Percentiles rank a stretch among this genome's conserved stretches.
phyloP scores from a whole-genome alignment of 2,888 invertebrate species.

The Brachycybe producta region DNA sequence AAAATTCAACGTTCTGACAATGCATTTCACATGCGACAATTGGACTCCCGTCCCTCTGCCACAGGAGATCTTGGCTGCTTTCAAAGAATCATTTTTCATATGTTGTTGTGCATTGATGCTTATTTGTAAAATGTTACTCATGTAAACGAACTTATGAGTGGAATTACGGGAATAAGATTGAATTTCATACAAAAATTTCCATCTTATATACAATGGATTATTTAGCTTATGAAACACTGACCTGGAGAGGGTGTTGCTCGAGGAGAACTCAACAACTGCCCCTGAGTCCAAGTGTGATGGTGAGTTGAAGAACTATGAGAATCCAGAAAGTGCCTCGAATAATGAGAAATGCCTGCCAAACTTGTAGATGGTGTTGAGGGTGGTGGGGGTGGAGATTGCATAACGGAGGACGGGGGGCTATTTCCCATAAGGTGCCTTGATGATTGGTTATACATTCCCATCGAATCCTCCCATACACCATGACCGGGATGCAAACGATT shows the following conservation, averaged over 20 bases:
- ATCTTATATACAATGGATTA: no score
- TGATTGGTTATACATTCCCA: slow-evolving; percentile 18
- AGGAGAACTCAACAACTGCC: slow-evolving; percentile 16
- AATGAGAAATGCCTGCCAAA: slow-evolving; percentile 4
- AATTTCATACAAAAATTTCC: no score
- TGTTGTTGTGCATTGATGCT: no score
- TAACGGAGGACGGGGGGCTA: slow-evolving; percentile 16
- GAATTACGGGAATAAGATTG: no score
- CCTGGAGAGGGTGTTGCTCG: slow-evolving; percentile 20
- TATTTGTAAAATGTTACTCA: no score
- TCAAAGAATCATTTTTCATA: no score
- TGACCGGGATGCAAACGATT: slow-evolving; percentile 15
- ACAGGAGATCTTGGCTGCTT: no score
- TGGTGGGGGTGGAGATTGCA: slow-evolving; percentile 17
- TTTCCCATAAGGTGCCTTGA: slow-evolving; percentile 15
- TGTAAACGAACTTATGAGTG: no score
- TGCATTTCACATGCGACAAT: no score
- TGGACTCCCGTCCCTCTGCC: no score
- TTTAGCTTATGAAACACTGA: no score
- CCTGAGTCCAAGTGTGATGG: slow-evolving; percentile 15
- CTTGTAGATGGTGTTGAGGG: slow-evolving; percentile 6
- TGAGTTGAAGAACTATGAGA: slow-evolving; percentile 4
- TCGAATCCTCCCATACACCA: slow-evolving; percentile 15
- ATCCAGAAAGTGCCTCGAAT: slow-evolving; percentile 16
- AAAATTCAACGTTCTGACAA: no score